These are phyloP conservation scores for Pyrrhosoma nymphula DNA, from an alignment of 2,888 invertebrate species.

Conservation along the genomic window DNA sequence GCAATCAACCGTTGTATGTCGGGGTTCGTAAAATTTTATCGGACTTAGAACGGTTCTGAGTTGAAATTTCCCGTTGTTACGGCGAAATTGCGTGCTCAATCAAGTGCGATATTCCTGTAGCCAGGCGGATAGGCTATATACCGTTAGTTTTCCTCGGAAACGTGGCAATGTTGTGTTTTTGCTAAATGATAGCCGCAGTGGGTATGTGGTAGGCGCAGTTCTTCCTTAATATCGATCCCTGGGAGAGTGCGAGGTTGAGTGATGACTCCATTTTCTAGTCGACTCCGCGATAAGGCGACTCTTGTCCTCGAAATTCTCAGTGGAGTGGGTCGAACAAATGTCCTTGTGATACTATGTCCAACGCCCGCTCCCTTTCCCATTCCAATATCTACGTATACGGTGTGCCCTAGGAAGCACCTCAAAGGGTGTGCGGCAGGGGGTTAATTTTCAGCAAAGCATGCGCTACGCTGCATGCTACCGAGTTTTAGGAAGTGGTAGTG, in stretches of 20 bases:
- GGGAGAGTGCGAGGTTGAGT: conserved; percentile 20
- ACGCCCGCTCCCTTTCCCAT: not conserved
- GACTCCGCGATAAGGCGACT: conserved; percentile 12
- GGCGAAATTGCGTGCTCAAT: not conserved
- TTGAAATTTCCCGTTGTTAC: not conserved
- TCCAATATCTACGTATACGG: too few species aligned
- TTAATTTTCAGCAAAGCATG: too few species aligned
- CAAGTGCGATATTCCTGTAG: not conserved
- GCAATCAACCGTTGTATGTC: too few species aligned
- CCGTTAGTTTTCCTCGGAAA: not conserved
- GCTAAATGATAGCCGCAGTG: not conserved
- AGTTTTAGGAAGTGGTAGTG: too few species aligned
- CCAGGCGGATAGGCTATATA: not conserved
- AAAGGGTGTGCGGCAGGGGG: too few species aligned
- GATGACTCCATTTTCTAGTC: conserved; percentile 45
- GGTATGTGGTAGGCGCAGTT: not conserved
- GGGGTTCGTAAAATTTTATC: too few species aligned
- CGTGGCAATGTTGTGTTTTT: not conserved
- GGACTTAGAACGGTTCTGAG: too few species aligned
- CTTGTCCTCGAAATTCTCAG: not conserved
- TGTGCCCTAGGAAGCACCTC: too few species aligned
- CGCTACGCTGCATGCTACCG: too few species aligned
- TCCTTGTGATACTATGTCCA: not conserved
- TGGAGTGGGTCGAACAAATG: not conserved
- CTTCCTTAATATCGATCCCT: conserved; percentile 50